Evolutionary conservation across 2,797 vertebrate species (phyloP).

Genomic region (Phoxinus dragarum): DNA sequence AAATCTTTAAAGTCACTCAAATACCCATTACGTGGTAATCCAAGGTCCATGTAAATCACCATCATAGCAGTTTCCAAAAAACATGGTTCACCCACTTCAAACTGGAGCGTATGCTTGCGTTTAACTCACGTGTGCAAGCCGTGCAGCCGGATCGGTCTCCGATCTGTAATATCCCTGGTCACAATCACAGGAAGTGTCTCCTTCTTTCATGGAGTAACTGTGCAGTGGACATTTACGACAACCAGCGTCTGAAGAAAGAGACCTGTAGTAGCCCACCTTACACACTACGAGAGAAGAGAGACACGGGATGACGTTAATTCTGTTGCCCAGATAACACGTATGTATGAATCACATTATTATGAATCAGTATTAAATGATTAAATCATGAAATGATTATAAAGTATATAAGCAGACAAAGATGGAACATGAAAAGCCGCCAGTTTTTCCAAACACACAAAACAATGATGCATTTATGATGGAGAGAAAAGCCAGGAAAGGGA

Average conservation of each 20-base stretch:
- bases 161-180: constrained; percentile 94
- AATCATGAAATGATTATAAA: not conserved
- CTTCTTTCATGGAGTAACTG: constrained; percentile 94
- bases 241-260: constrained; percentile 86
- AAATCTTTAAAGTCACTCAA: not conserved
- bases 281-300: constrained; percentile 81
- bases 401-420: constrained; percentile 3
- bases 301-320: not conserved
- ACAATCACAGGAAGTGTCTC: constrained; percentile 91
- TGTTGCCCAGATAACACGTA: not conserved
- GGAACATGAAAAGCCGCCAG: not conserved
- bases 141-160: constrained; percentile 91
- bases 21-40: not conserved
- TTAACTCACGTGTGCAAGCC: constrained; percentile 95
- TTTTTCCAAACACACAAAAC: not conserved
- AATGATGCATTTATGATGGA: constrained; percentile 2
- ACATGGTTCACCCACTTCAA: not conserved
- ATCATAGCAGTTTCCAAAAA: not conserved
- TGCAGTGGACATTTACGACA: constrained; percentile 95
- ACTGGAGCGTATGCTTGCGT: not conserved
- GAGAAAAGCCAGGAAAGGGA: constrained; percentile 10
- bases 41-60: not conserved
- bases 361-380: not conserved
- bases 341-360: not conserved
- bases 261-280: constrained; percentile 94